A percentile compares a stretch with the other conserved stretches of the same genome.
phyloP scores from a whole-genome alignment of 2,888 invertebrate species.

The Mellilla xanthometata region DNA sequence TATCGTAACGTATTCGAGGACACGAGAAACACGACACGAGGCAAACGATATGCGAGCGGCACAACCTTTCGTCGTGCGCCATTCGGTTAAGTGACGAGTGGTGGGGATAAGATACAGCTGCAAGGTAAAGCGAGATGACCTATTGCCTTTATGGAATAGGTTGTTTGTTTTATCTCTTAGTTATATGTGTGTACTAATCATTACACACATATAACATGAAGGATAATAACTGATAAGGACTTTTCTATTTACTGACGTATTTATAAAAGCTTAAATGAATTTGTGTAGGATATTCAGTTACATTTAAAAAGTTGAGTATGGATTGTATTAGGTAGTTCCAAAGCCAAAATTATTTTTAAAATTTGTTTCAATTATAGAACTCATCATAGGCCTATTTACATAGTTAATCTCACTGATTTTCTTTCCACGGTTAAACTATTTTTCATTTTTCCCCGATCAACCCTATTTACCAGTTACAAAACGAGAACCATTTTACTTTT shows the following conservation, averaged over 20 bases:
- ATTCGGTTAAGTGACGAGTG: constrained; percentile 54
- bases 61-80: constrained; percentile 71
- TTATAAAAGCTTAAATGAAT: constrained; percentile 13
- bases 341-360: neutral
- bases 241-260: constrained; percentile 5
- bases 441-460: too few species aligned
- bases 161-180: too few species aligned
- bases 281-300: neutral
- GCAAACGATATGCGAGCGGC: constrained; percentile 48
- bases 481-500: too few species aligned
- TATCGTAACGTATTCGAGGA: constrained; percentile 48
- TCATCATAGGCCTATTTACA: too few species aligned
- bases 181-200: too few species aligned
- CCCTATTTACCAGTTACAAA: too few species aligned
- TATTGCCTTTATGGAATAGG: constrained; percentile 54
- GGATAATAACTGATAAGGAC: too few species aligned
- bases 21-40: constrained; percentile 65
- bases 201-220: too few species aligned
- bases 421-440: too few species aligned
- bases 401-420: too few species aligned
- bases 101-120: constrained; percentile 70
- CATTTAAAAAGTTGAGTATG: too few species aligned
- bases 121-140: constrained; percentile 49
- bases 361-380: neutral
- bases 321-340: too few species aligned